These are phyloP conservation scores for Acheta domesticus DNA, from an alignment of 2,888 invertebrate genomes.

Conservation along the genomic window DNA sequence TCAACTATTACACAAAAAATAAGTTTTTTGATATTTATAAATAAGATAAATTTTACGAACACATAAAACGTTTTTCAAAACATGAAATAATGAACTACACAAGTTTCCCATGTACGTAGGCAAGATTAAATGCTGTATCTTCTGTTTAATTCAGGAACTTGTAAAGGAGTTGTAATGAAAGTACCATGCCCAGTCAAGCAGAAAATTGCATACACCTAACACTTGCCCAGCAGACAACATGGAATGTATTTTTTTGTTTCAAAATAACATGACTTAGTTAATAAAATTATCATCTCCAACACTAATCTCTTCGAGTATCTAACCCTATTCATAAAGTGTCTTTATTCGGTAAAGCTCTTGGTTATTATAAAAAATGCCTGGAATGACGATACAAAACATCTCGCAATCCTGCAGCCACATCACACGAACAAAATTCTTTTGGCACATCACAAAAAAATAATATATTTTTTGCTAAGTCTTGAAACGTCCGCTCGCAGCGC, in stretches of 20 bases:
- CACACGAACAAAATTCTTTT: neutral
- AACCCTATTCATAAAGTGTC: neutral
- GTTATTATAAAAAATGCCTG: slow-evolving; percentile 3
- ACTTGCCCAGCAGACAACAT: neutral
- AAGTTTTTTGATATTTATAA: too few relatives aligned
- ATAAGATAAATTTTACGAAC: too few relatives aligned
- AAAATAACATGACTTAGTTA: slow-evolving; percentile 5
- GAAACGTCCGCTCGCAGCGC: neutral
- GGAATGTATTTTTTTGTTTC: neutral
- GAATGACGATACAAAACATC: slow-evolving; percentile 1
- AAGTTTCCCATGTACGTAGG: neutral
- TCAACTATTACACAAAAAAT: too few relatives aligned
- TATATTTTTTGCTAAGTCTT: neutral
- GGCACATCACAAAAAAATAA: slow-evolving; percentile 3
- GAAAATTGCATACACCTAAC: slow-evolving; percentile 19
- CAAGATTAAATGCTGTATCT: neutral
- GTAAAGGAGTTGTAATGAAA: neutral
- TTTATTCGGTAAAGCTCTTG: neutral
- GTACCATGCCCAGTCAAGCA: slow-evolving; percentile 11
- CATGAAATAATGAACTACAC: too few relatives aligned
- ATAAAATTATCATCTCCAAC: neutral
- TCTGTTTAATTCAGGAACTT: neutral
- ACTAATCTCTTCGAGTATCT: neutral
- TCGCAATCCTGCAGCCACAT: neutral
- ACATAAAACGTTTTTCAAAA: too few relatives aligned